Evolutionary conservation across 1,140 invertebrate genomes (phyloP), one percentile per base, ranked within the genome.

Genomic region (Drosophila saltans): DNA sequence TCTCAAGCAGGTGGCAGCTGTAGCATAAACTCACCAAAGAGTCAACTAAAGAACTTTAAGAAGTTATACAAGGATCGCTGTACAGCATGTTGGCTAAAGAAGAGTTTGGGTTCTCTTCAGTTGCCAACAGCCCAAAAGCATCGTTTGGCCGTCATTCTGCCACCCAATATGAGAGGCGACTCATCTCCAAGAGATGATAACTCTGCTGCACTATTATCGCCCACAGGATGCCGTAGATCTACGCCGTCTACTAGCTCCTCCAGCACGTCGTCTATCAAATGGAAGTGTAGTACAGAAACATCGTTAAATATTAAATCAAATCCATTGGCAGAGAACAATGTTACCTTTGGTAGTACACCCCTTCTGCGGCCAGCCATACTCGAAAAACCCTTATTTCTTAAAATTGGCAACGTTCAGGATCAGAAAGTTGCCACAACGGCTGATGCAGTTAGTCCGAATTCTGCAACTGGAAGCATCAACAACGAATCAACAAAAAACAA

Each of bases 71-170:
- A 95, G 81, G 94, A 94, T 52, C 93, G 96, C 45, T 97, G 97
- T 93, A 95, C 96, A 65, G 96, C 96, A n/a, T 98, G 97, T 90
- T 97, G 97, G 96, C 93, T 98, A 3, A 97, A 97, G 92, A 95
- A 96, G 93, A 97, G 97, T 91, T 91, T 97, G 11, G 95, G 95
- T 75, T 94, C 95, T 57, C 97, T 97, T 91, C 95, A 96, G 92
- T 94, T 97, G 80, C 95, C 96, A 62, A 92, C 94, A 48, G 94
- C 93, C 10, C 93, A 96, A 59, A 94, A 94, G 81, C 92, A 94
- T 64, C 94, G 94, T 62, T 91, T 96, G 66, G 94, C 94, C 73
- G 93, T 94, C 33, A 94, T 96, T 89, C 90, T 96, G 67, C 95
- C 95, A 8, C 93, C 93, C 7, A 74, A 68, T 45, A 84, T 89